Evolutionary conservation across 2,113 vertebrate species (phyloP).

Genomic region (Colistium nudipinnis): DNA sequence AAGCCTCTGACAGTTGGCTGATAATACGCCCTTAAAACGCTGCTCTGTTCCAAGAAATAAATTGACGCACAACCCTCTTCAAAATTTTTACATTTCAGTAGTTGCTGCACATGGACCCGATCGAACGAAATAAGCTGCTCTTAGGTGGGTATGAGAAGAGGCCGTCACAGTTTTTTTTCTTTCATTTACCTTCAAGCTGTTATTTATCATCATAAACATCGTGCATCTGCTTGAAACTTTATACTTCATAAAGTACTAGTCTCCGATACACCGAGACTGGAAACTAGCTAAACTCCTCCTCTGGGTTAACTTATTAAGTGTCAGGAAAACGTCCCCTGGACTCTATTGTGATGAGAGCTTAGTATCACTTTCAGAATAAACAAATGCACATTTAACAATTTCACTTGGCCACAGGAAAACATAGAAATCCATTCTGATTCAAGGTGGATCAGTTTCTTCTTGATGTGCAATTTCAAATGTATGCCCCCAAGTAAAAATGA

Average conservation of each 20-base stretch:
- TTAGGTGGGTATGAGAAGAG: too few species aligned
- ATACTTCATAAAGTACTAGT: not conserved
- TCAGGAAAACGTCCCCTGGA: not conserved
- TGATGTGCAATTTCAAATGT: constrained; percentile 9
- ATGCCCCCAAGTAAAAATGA: constrained; percentile 13
- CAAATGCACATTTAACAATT: not conserved
- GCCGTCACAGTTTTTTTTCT: not conserved
- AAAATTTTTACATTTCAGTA: not conserved
- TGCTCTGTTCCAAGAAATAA: not conserved
- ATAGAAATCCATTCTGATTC: constrained; percentile 11
- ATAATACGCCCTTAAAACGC: not conserved
- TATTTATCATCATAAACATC: not conserved
- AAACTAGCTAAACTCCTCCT: not conserved
- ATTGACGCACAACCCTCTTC: not conserved
- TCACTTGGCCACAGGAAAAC: not conserved
- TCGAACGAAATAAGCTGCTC: too few species aligned
- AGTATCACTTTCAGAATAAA: not conserved
- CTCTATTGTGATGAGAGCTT: not conserved
- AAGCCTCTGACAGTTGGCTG: not conserved
- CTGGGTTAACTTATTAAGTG: not conserved
- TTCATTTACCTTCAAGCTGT: not conserved
- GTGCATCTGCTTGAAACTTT: not conserved
- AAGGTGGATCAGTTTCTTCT: constrained; percentile 5
- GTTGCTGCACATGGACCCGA: not conserved
- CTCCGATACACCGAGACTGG: not conserved